Evolutionary conservation across 2,113 vertebrate species (phyloP), one percentile per base, ranked within the genome.

Genomic region (Macquaria ambigua): DNA sequence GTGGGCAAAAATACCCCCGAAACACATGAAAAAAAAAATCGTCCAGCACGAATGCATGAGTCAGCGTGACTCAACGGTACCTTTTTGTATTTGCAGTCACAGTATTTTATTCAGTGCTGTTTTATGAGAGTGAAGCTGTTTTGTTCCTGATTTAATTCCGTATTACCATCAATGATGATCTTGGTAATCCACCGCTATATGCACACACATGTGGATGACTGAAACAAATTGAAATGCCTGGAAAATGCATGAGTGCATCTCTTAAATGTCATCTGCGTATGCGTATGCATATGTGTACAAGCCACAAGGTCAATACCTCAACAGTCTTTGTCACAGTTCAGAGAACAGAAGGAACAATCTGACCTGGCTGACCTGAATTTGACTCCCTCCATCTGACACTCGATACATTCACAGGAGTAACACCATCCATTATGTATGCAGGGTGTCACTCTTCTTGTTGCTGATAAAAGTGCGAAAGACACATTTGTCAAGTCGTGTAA

Each of bases 41-140:
- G 1, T 8, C 83, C 74, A 37, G 67, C 78, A 73, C 48, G 66
- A 25, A 55, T 58, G 75, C 58, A 83, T 90, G 87, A 92, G 46
- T 89, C 90, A 90, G 79, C 52, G 18, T 94, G 90, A 91, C 83
- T 93, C 89, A 92, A 80, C 74, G 11, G 50, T 68, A 71, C 74
- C 56, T 85, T 84, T 86, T 67, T 81, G 68, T 86, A 41, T 85
- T 88, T 78, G 43, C 20, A 53, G 83, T 82, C 81, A 55, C 58
- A 48, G 74, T 74, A 37, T 89, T 86, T 83, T 82, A 80, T 86
- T 81, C 39, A 53, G 46, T 64, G 66, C 53, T 52, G 61, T 77
- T 11, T 72, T 77, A 72, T 61, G 62, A 63, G 34, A 78, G 62
- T 5, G 62, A 8, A 37, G 61, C 62, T 66, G 50, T 72, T 86